These are phyloP conservation scores for Fragum sueziense DNA, from an alignment of 2,888 invertebrate species.

Conservation along the genomic window DNA sequence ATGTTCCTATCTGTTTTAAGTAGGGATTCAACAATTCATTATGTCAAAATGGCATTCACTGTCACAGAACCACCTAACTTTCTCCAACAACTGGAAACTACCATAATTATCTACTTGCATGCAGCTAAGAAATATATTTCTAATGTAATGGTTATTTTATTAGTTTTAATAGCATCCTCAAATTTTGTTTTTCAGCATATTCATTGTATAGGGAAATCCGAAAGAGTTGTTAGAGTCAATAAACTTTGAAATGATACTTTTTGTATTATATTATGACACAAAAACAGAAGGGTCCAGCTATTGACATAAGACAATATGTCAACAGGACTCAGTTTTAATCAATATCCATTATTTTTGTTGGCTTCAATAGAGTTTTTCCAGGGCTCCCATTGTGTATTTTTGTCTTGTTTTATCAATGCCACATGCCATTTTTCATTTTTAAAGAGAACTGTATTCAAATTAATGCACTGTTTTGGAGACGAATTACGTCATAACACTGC, in stretches of 20 bases:
- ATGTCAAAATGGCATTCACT: neutral
- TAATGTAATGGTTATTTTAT: no score
- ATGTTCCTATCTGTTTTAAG: neutral
- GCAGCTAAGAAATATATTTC: no score
- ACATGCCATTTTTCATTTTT: neutral
- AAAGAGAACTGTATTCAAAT: neutral
- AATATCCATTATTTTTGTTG: conserved; percentile 19
- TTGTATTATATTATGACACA: neutral
- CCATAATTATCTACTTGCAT: no score
- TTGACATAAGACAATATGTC: conserved; percentile 15
- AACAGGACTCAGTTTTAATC: conserved; percentile 1
- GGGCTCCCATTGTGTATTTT: neutral
- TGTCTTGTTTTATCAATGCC: neutral
- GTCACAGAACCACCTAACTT: no score
- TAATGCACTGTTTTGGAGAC: no score
- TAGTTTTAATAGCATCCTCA: no score
- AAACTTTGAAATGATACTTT: neutral
- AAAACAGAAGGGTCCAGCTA: neutral
- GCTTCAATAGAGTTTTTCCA: conserved; percentile 1
- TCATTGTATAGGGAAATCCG: no score
- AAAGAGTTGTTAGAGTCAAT: neutral
- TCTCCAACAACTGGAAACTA: no score
- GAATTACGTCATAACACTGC: no score
- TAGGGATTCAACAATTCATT: neutral
- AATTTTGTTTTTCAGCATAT: no score